Evolutionary conservation across 2,888 invertebrate genomes (phyloP).

Genomic region (Cantharis lateralis): DNA sequence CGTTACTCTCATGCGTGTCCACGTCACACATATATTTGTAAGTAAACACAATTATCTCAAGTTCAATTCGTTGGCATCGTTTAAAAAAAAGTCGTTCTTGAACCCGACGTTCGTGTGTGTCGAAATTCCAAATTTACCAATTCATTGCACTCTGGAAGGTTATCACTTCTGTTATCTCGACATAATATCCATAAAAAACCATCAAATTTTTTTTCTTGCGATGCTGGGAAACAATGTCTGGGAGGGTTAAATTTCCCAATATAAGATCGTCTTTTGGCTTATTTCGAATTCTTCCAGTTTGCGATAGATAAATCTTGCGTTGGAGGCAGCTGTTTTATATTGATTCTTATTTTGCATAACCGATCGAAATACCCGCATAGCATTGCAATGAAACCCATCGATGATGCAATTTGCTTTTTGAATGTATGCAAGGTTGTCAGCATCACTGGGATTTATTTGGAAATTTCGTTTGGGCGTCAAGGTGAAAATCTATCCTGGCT

Average conservation of each 20-base stretch:
- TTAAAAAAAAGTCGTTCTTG: background rate
- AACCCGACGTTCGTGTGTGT: background rate
- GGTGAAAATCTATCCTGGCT: background rate
- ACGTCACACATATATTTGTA: background rate
- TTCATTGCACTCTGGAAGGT: background rate
- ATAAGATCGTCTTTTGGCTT: background rate
- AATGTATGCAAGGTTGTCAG: background rate
- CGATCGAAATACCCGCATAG: background rate
- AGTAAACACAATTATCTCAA: background rate
- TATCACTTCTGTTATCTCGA: background rate
- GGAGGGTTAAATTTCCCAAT: background rate
- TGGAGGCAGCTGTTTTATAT: background rate
- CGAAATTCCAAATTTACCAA: background rate
- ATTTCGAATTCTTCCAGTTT: background rate
- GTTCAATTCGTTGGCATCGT: background rate
- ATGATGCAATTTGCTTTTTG: background rate
- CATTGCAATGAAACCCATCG: background rate
- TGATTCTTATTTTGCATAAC: background rate
- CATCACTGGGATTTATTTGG: background rate
- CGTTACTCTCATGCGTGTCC: background rate
- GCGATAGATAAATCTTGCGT: background rate
- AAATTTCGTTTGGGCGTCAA: background rate
- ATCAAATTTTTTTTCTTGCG: too few species aligned
- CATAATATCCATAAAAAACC: background rate
- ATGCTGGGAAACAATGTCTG: background rate